Evolutionary conservation across 1,140 invertebrate genomes (phyloP).

Genomic region (Zaprionus camerounensis): DNA sequence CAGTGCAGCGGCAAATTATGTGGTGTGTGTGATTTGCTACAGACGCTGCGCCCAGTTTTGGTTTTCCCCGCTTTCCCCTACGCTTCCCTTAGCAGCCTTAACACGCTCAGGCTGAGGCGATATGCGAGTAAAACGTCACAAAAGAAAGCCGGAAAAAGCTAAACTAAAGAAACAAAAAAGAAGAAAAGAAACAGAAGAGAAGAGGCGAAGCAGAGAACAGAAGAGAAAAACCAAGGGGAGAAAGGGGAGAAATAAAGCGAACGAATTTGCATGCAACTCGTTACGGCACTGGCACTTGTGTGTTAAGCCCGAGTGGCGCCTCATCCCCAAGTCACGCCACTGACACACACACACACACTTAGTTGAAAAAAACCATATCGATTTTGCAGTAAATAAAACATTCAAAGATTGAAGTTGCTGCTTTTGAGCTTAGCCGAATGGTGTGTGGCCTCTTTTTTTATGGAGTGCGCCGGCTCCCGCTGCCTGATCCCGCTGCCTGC

Average conservation of each 20-base stretch:
- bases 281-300: slow-evolving; percentile 77
- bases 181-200: neutral
- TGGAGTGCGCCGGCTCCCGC: slow-evolving; percentile 54
- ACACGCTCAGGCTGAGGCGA: slow-evolving; percentile 44
- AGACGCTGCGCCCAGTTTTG: slow-evolving; percentile 47
- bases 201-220: slow-evolving; percentile 14
- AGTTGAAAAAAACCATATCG: slow-evolving; percentile 74
- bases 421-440: slow-evolving; percentile 81
- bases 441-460: slow-evolving; percentile 79
- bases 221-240: slow-evolving; percentile 12
- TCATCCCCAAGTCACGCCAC: slow-evolving; percentile 30
- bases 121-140: slow-evolving; percentile 44
- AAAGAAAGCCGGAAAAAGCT: slow-evolving; percentile 9
- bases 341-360: slow-evolving; percentile 30
- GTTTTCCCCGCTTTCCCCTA: neutral
- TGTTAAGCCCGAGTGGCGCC: slow-evolving; percentile 65
- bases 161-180: slow-evolving; percentile 1
- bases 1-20: slow-evolving; percentile 80
- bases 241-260: slow-evolving; percentile 17
- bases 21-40: slow-evolving; percentile 79
- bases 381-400: slow-evolving; percentile 82
- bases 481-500: too few relatives aligned
- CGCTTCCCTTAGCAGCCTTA: neutral
- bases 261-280: slow-evolving; percentile 79
- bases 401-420: slow-evolving; percentile 81